Evolutionary conservation across 2,797 vertebrate species (phyloP).

Genomic region (Cyclopterus lumpus): DNA sequence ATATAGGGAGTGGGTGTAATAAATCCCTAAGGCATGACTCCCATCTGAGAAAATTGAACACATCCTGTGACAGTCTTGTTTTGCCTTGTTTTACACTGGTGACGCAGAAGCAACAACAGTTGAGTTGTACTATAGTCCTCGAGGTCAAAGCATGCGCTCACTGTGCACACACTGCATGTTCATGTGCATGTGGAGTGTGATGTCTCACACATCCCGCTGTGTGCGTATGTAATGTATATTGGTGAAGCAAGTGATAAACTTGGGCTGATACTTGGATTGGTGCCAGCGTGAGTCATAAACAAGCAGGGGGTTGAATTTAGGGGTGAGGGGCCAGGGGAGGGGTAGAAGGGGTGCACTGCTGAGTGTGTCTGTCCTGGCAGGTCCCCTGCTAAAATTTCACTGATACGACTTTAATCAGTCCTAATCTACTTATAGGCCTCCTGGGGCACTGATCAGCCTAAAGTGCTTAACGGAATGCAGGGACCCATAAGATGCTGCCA

Average conservation of each 20-base stretch:
- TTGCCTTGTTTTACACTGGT: conserved; percentile 47
- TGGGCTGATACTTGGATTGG: conserved; percentile 79
- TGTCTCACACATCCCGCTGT: conserved; percentile 10
- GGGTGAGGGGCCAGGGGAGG: conserved; percentile 34
- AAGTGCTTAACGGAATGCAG: conserved; percentile 84
- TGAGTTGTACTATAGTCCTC: conserved; percentile 40
- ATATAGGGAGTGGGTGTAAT: conserved; percentile 66
- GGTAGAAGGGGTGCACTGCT: conserved; percentile 60
- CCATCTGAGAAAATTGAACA: conserved; percentile 67
- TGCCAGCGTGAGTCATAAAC: conserved; percentile 81
- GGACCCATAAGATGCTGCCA: conserved; percentile 78
- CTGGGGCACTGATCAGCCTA: conserved; percentile 81
- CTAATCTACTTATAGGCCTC: conserved; percentile 88
- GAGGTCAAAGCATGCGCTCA: conserved; percentile 63
- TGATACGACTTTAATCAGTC: conserved; percentile 88
- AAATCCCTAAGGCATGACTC: conserved; percentile 59
- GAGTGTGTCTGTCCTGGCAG: conserved; percentile 81
- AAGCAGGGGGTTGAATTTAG: conserved; percentile 52
- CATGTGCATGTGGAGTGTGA: neutral
- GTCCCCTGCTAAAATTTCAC: conserved; percentile 84
- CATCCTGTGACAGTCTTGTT: conserved; percentile 49
- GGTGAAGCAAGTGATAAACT: conserved; percentile 69
- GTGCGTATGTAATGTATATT: conserved; percentile 44
- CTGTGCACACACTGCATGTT: conserved; percentile 20
- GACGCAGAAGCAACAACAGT: conserved; percentile 43